Evolutionary conservation across 2,888 invertebrate genomes (phyloP), one percentile per base, ranked within the genome.

Genomic region (Trichogramma dendrolimi): DNA sequence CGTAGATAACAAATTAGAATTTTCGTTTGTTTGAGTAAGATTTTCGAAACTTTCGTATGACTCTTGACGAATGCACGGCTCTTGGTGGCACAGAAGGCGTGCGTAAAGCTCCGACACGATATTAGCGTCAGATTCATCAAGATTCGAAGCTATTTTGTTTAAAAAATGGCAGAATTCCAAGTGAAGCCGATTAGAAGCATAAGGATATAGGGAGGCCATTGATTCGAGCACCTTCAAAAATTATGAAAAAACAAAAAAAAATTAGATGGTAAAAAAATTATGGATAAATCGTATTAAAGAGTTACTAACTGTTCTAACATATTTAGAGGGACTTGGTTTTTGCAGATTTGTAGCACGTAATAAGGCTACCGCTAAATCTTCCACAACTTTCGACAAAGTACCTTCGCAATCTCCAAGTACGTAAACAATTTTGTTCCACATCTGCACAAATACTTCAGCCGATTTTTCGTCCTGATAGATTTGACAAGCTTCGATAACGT

Each of bases 21-120:
- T 73, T 0, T 70, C 67, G 8, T 73, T 72, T 1, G 61, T 60
- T 4, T 71, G 71, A 5, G 73, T 71, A 4, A 75, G 65, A 4
- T 70, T 43, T 46, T 75, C 71, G 55, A 78, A 78, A 10, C 71
- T 71, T 44, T 78, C 77, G 6, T 78, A 66, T 0, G 73, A 73
- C 53, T 77, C 75, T 54, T 78, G 76, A 8, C 66, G 68, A 1
- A 77, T 70, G 67, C 70, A 71, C 0, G 72, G 69, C 58, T 71
- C 68, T 1, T 68, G 64, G 42, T 75, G 74, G 48, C 71, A 70
- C 4, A 78, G 41, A 10, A 78, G 60, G 4, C 57, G 64, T 56
- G 70, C 70, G 41, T 73, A 73, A 4, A 78, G 53, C 49, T 72
- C 70, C 1, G 70, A 70, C 7, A 76, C 60, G 2, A 61, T 52